Percentiles rank a stretch among this genome's conserved stretches.
phyloP scores from a whole-genome alignment of 2,888 invertebrate genomes.

The Sisyra nigra region DNA sequence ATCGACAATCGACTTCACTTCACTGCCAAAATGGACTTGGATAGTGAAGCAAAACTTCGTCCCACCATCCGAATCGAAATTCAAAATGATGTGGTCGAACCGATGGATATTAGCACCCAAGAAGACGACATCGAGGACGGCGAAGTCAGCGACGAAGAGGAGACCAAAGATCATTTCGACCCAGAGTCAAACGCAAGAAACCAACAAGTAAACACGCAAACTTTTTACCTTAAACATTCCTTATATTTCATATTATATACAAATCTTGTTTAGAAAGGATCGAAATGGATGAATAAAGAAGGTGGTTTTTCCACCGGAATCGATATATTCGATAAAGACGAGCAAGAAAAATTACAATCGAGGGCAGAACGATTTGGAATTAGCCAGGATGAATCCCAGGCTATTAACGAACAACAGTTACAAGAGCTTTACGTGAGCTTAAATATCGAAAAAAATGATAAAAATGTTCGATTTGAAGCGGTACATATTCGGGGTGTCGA shows the following conservation, averaged over 20 bases:
- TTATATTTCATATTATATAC: too few species aligned
- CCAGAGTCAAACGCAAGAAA: neutral
- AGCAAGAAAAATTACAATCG: slow-evolving; percentile 33
- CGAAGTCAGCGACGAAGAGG: slow-evolving; percentile 24
- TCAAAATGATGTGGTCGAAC: slow-evolving; percentile 25
- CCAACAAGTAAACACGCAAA: slow-evolving; percentile 5
- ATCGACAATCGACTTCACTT: too few species aligned
- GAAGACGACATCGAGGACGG: slow-evolving; percentile 25
- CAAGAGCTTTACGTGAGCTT: slow-evolving; percentile 29
- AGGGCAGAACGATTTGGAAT: slow-evolving; percentile 40
- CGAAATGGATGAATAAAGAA: slow-evolving; percentile 20
- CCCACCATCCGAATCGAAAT: slow-evolving; percentile 30
- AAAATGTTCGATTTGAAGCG: slow-evolving; percentile 51
- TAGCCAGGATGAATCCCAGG: slow-evolving; percentile 25
- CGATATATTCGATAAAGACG: slow-evolving; percentile 31
- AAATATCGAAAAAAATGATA: slow-evolving; percentile 36
- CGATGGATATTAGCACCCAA: slow-evolving; percentile 31
- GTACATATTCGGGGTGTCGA: slow-evolving; percentile 60
- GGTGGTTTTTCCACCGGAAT: slow-evolving; percentile 30
- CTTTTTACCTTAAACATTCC: too few species aligned
- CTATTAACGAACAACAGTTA: slow-evolving; percentile 27
- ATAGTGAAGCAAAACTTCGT: slow-evolving; percentile 14
- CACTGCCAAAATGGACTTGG: slow-evolving; percentile 9
- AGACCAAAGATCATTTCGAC: slow-evolving; percentile 13
- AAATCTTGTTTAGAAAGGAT: slow-evolving; percentile 7